Percentiles rank a stretch among this genome's conserved stretches.
Evolutionary conservation across 2,888 invertebrate genomes (phyloP).

Genomic region (Syritta pipiens): DNA sequence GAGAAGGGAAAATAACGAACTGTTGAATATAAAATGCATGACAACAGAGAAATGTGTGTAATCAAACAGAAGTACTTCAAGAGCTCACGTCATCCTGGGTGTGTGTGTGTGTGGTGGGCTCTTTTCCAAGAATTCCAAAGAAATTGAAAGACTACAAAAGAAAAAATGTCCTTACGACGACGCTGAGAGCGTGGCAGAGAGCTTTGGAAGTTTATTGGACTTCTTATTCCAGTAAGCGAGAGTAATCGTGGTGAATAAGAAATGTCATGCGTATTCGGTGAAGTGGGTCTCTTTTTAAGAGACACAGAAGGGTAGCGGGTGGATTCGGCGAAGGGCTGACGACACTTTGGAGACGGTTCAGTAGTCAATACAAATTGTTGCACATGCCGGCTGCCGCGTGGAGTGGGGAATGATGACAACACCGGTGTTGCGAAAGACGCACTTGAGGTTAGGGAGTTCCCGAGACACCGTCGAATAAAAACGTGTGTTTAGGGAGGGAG

Average conservation of each 20-base stretch:
- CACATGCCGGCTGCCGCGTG: constrained; percentile 17
- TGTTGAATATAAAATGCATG: constrained; percentile 57
- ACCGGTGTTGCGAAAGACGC: background rate
- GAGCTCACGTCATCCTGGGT: constrained; percentile 12
- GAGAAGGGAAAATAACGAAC: constrained; percentile 36
- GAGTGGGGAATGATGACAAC: background rate
- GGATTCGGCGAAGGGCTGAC: background rate
- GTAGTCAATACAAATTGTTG: constrained; percentile 18
- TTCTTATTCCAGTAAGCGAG: background rate
- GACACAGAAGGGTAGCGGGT: constrained; percentile 9
- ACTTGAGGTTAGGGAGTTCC: too few species aligned
- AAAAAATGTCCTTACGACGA: background rate
- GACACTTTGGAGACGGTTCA: background rate
- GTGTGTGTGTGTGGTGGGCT: too few species aligned
- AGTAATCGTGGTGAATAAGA: constrained; percentile 25
- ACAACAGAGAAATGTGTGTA: background rate
- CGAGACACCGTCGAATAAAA: too few species aligned
- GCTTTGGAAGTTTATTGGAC: background rate
- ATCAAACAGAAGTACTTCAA: background rate
- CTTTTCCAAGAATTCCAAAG: constrained; percentile 6
- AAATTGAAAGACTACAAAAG: background rate
- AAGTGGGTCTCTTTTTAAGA: background rate
- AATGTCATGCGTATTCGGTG: constrained; percentile 9
- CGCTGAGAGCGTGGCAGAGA: too few species aligned
- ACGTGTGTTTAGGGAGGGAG: too few species aligned